Conservation (phyloP, 2,113 vertebrate species). For the Excalfactoria chinensis region DNA sequence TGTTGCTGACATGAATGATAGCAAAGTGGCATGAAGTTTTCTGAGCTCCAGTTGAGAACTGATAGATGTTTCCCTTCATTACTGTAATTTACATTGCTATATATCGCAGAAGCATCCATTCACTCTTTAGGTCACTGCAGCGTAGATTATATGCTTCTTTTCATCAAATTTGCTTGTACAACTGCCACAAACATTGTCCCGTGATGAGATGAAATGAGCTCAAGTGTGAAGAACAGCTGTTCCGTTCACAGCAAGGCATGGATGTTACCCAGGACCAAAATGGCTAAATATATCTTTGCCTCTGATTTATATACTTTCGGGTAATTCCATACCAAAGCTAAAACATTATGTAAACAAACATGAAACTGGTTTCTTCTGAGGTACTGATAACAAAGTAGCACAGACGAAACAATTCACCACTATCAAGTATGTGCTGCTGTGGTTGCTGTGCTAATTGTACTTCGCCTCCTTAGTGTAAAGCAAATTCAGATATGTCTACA, state of each 20-base stretch:
- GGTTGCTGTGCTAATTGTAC: neutral
- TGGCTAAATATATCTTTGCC: neutral
- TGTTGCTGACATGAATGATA: neutral
- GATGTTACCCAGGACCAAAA: neutral
- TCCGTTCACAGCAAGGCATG: neutral
- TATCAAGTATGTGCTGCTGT: neutral
- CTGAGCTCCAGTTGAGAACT: neutral
- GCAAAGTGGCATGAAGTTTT: neutral
- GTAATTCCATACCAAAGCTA: neutral
- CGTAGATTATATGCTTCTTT: neutral
- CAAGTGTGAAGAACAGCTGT: slow-evolving; percentile 16
- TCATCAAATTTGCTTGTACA: neutral
- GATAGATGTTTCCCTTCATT: neutral
- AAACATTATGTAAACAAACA: neutral
- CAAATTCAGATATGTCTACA: neutral
- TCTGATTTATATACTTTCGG: neutral
- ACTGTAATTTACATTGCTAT: neutral
- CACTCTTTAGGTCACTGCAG: neutral
- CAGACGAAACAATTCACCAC: neutral
- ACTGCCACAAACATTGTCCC: neutral
- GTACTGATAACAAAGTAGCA: neutral
- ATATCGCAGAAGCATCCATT: neutral
- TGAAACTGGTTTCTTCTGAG: neutral
- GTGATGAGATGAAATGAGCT: slow-evolving; percentile 11
- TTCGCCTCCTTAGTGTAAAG: neutral